phyloP scores from a whole-genome alignment of 1,140 invertebrate species.

The Bombus superbus region DNA sequence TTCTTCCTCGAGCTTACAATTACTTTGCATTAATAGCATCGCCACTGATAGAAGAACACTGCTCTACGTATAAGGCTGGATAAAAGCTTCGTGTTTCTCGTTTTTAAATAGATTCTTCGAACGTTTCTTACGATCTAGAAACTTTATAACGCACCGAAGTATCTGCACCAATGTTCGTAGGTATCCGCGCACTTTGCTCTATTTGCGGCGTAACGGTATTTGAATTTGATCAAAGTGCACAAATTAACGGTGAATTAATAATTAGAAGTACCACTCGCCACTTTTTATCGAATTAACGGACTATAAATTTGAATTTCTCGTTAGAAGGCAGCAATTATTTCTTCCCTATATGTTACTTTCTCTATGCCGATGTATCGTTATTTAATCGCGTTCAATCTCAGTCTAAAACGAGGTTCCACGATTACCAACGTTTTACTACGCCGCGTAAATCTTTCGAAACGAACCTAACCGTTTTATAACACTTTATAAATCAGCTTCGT shows the following conservation, averaged over 20 bases:
- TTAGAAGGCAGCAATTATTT: not conserved
- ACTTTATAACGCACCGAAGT: not conserved
- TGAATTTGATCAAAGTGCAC: not conserved
- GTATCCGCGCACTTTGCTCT: not conserved
- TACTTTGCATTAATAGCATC: not conserved
- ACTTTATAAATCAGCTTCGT: too few species aligned
- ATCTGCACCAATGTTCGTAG: not conserved
- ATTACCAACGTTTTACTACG: too few species aligned
- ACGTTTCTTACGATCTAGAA: not conserved
- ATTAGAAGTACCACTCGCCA: not conserved
- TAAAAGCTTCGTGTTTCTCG: too few species aligned
- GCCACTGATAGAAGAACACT: too few species aligned
- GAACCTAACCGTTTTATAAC: too few species aligned
- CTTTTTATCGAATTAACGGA: not conserved
- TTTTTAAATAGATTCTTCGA: not conserved
- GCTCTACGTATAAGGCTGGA: too few species aligned
- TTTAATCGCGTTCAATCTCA: too few species aligned
- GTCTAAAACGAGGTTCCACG: too few species aligned
- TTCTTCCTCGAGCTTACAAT: not conserved
- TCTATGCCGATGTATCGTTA: too few species aligned
- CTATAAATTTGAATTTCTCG: not conserved
- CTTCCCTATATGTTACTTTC: too few species aligned
- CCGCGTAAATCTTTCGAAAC: too few species aligned
- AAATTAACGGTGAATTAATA: not conserved
- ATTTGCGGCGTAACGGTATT: not conserved